phyloP scores from a whole-genome alignment of 37 sponge, comb jelly and placozoan genomes.

The Axinella damicornis region DNA sequence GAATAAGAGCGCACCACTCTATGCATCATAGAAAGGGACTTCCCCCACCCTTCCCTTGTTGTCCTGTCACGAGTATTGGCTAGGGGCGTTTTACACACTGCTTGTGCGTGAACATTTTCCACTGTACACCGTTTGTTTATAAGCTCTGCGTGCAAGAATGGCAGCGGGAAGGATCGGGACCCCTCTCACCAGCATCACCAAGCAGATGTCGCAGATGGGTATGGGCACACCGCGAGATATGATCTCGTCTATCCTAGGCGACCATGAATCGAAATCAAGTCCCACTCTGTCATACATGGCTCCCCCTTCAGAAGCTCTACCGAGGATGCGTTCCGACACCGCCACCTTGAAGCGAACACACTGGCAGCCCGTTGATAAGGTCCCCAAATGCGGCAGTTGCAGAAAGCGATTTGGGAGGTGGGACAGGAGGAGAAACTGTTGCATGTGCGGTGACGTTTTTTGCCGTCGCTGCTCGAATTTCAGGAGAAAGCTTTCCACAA shows the following conservation, averaged over 20 bases:
- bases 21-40: too few relatives aligned
- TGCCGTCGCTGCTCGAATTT: conserved; percentile 44
- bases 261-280: neutral
- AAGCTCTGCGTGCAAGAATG: too few relatives aligned
- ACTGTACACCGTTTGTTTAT: too few relatives aligned
- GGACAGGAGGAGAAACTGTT: conserved; percentile 42
- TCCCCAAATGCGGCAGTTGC: conserved; percentile 48
- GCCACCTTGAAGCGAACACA: conserved; percentile 29
- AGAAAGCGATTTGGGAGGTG: conserved; percentile 11
- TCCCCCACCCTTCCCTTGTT: too few relatives aligned
- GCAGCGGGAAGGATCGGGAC: too few relatives aligned
- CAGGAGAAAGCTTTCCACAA: conserved; percentile 38
- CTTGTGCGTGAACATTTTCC: too few relatives aligned
- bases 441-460: conserved; percentile 65
- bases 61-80: too few relatives aligned
- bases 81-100: too few relatives aligned
- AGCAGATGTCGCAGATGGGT: conserved; percentile 13
- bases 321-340: neutral
- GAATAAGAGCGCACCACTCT: too few relatives aligned
- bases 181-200: neutral
- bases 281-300: neutral
- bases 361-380: conserved; percentile 27
- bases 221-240: conserved; percentile 9
- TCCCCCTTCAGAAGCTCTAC: neutral
- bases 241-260: conserved; percentile 12